Base-by-base conservation (phyloP, 2,888 invertebrate genomes). In the Cantharis nigra region DNA sequence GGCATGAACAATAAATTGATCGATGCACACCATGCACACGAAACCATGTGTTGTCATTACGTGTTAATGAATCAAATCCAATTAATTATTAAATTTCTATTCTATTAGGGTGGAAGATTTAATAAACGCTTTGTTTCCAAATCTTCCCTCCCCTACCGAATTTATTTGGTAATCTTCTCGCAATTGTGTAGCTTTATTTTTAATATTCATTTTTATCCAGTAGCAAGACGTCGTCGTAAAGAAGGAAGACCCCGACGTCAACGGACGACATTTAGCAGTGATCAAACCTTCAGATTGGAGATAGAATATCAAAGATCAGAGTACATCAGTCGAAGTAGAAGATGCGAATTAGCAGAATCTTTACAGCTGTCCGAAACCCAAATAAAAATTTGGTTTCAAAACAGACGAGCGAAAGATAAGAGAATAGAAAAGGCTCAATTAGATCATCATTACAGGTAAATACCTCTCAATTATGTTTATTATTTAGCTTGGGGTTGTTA, bases 331-430 rank as follows among this genome's bases (percentile, higher is more conserved):
- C 91, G 98, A 78, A 94, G 96, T 33, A 90, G 97, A 84, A 89
- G 96, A 80, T 95, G 94, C 85, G 95, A 96, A 87, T 88, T 96
- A 79, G 96, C 96, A 0, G 93, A 93, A 85, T 89, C 92, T 3
- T 88, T 96, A 65, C 88, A 89, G 70, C 89, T 93, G 20, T 93
- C 94, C 0, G 96, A 96, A 87, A 96, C 95, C 0, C 92, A 96
- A 89, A 95, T 96, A 82, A 96, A 96, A 88, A 96, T 96, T 78
- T 96, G 95, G 95, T 98, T 98, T 88, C 98, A 98, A 89, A 98
- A 98, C 89, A 91, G 98, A 80, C 91, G 98, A 82, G 98, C 98
- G 23, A 98, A 98, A 89, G 98, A 98, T 87, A 98, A 98, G 89
- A 91, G 98, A 80, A 97, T 98, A 81, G 98, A 98, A 87, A 98